Percentiles rank a stretch among this genome's conserved stretches.
phyloP scores from a whole-genome alignment of 1,140 invertebrate species.

The Chionoecetes opilio region DNA sequence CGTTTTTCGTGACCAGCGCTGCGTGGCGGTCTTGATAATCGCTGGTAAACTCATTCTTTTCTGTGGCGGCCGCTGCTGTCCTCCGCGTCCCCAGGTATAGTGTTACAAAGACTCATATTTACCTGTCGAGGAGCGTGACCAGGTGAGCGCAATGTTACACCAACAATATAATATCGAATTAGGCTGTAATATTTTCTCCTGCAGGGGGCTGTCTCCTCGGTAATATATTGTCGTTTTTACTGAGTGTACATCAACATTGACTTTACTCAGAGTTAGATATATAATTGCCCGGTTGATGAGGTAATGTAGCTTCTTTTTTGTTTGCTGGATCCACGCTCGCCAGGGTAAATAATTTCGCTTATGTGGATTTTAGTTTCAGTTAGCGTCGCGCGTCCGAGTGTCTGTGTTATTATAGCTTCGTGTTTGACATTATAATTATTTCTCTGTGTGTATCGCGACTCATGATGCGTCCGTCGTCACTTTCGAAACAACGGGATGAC shows the following conservation, averaged over 20 bases:
- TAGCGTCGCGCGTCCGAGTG: too few species aligned
- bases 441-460: too few species aligned
- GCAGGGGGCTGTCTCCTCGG: background rate
- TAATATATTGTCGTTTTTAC: background rate
- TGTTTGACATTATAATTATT: too few species aligned
- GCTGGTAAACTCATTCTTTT: background rate
- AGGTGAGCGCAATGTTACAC: background rate
- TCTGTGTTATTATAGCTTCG: too few species aligned
- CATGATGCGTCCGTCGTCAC: too few species aligned
- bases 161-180: background rate
- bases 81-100: background rate
- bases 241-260: background rate
- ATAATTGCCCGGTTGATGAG: background rate
- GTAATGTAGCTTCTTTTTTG: background rate
- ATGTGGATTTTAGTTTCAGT: too few species aligned
- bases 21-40: background rate
- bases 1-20: background rate
- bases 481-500: too few species aligned
- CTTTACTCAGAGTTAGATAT: background rate
- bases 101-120: slow-evolving; percentile 20
- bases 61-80: background rate
- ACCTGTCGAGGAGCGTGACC: background rate
- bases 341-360: background rate
- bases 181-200: background rate
- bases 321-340: background rate